A percentile compares a stretch with the other conserved stretches of the same genome.
Conservation (phyloP, 1,140 invertebrate species). For the Stegodyphus mimosarum region DNA sequence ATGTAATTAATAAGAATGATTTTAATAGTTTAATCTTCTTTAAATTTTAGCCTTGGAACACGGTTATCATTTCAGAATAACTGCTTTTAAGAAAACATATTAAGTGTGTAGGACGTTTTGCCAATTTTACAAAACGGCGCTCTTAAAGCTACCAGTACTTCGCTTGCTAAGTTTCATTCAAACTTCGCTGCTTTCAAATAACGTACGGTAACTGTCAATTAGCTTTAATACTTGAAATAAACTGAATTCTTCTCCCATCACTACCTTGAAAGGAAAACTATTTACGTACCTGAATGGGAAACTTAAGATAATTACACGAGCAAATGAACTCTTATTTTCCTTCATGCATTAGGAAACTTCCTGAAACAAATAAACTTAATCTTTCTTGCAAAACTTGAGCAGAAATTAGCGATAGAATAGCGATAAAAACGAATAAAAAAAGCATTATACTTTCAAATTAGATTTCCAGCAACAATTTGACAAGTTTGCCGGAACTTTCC, state of each 20-base stretch:
- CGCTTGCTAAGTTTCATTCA: no score
- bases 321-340: background rate
- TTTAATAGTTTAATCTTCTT: no score
- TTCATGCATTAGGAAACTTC: background rate
- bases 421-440: slow-evolving; percentile 32
- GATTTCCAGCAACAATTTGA: slow-evolving; percentile 48
- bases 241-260: background rate
- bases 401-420: slow-evolving; percentile 18
- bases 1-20: no score
- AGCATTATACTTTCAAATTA: slow-evolving; percentile 48
- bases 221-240: slow-evolving; percentile 9
- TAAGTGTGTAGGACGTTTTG: no score
- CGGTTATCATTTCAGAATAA: no score
- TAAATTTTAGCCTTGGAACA: no score
- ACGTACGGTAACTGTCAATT: no score
- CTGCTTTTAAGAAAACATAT: no score
- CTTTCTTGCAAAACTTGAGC: background rate
- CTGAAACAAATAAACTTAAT: background rate
- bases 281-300: slow-evolving; percentile 16
- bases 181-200: no score
- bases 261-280: background rate
- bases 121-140: no score
- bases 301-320: background rate
- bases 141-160: no score
- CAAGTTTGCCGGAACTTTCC: slow-evolving; percentile 39